These are phyloP conservation scores for Struthio camelus DNA, from an alignment of 2,113 vertebrate species.

Conservation along the genomic window DNA sequence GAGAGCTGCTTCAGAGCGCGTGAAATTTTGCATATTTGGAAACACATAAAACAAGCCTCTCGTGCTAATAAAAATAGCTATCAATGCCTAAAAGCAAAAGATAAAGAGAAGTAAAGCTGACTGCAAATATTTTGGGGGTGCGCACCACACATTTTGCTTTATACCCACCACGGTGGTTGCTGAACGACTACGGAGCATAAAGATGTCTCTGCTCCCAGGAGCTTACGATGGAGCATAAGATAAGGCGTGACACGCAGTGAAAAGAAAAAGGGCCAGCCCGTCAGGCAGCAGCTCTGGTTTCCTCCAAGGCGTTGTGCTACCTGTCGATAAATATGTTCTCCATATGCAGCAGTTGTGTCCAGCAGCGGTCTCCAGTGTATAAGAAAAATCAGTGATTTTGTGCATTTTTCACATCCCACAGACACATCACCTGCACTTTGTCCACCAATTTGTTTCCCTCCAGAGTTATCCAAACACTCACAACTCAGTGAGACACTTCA, in stretches of 20 bases:
- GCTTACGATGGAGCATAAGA: accelerated
- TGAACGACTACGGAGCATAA: not conserved
- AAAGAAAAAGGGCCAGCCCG: not conserved
- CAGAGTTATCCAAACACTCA: not conserved
- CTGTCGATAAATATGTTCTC: not conserved
- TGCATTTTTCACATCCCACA: not conserved
- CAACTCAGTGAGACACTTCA: not conserved
- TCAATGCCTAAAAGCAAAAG: not conserved
- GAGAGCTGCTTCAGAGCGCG: not conserved
- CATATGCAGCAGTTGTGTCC: not conserved
- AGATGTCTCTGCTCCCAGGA: not conserved
- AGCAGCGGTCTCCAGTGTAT: accelerated
- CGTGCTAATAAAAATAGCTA: not conserved
- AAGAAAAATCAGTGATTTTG: not conserved
- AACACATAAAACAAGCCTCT: not conserved
- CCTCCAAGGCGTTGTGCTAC: no score
- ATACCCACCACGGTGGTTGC: not conserved
- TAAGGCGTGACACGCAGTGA: not conserved
- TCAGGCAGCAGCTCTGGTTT: not conserved
- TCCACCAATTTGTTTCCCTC: not conserved
- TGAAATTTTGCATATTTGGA: not conserved
- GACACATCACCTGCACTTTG: not conserved
- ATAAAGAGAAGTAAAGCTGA: not conserved
- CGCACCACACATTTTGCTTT: accelerated
- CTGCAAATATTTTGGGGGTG: not conserved